Conservation (phyloP, 2,797 vertebrate species). For the Scarus forsteni region DNA sequence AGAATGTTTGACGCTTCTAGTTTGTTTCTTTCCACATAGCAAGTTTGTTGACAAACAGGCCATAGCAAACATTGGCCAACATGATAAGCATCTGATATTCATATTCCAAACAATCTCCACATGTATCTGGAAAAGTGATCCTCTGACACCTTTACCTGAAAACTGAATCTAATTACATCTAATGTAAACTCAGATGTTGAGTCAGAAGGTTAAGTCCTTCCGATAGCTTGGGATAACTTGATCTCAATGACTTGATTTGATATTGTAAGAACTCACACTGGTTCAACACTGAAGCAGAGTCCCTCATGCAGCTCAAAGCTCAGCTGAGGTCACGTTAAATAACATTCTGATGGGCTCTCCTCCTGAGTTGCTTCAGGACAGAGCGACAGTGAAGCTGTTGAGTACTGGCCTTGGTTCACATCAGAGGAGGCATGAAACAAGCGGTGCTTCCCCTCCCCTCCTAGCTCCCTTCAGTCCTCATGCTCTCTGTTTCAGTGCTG, state of each 20-base stretch:
- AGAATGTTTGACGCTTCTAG: too few relatives aligned
- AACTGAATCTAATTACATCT: neutral
- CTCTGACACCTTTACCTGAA: too few relatives aligned
- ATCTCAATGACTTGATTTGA: neutral
- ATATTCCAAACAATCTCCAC: too few relatives aligned
- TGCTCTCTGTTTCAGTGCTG: conserved; percentile 45
- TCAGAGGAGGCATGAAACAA: conserved; percentile 51
- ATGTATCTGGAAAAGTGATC: too few relatives aligned
- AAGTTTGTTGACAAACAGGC: too few relatives aligned
- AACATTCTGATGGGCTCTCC: conserved; percentile 26
- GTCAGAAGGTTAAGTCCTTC: neutral
- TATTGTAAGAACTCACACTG: neutral
- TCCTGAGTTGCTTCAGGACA: conserved; percentile 24
- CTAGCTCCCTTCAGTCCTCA: conserved; percentile 17
- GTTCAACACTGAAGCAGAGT: neutral
- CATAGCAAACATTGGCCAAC: too few relatives aligned
- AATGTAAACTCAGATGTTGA: neutral
- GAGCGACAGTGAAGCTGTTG: conserved; percentile 14
- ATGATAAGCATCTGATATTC: too few relatives aligned
- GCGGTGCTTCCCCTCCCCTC: conserved; percentile 47
- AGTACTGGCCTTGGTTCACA: conserved; percentile 34
- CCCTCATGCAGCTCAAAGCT: conserved; percentile 9
- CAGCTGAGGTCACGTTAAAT: conserved; percentile 3
- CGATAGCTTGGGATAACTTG: neutral
- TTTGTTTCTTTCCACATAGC: too few relatives aligned